phyloP scores from a whole-genome alignment of 2,888 invertebrate genomes.

The Drosophila koepferae region DNA sequence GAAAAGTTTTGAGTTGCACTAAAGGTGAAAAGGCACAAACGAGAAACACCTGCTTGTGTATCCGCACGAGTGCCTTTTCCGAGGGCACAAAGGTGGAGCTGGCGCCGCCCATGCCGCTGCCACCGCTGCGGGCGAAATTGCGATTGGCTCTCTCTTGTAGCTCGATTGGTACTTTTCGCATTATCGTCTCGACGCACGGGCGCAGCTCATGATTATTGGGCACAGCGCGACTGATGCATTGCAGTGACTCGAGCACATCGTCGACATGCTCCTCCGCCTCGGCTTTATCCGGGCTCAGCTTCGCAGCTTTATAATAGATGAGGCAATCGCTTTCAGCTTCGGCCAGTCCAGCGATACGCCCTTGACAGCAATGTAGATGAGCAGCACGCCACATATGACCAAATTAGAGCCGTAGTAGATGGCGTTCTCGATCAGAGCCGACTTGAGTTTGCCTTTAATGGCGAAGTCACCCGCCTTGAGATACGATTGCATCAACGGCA shows the following conservation, averaged over 20 bases:
- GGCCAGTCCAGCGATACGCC: slow-evolving; percentile 95
- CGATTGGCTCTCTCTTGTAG: slow-evolving; percentile 91
- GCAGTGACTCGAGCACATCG: slow-evolving; percentile 96
- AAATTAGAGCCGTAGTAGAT: slow-evolving; percentile 99
- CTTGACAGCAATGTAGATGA: slow-evolving; percentile 97
- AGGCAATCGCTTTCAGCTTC: slow-evolving; percentile 97
- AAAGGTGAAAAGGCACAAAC: slow-evolving; percentile 4
- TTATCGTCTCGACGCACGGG: slow-evolving; percentile 93
- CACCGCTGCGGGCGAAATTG: slow-evolving; percentile 85
- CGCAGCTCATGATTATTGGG: slow-evolving; percentile 91
- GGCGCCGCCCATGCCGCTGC: slow-evolving; percentile 84
- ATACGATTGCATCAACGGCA: slow-evolving; percentile 99
- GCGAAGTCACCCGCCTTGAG: slow-evolving; percentile 99
- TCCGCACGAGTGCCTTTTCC: slow-evolving; percentile 93
- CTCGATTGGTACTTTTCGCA: slow-evolving; percentile 94
- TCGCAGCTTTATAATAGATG: slow-evolving; percentile 97
- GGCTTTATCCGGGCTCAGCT: slow-evolving; percentile 96
- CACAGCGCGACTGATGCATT: slow-evolving; percentile 92
- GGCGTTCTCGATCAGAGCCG: slow-evolving; percentile 97
- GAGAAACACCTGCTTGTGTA: slow-evolving; percentile 88
- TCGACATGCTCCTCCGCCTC: slow-evolving; percentile 99
- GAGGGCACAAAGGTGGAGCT: slow-evolving; percentile 89
- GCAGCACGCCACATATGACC: slow-evolving; percentile 95
- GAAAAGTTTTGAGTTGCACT: slow-evolving; percentile 1
- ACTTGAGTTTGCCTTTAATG: slow-evolving; percentile 96